Conservation (phyloP, 2,888 invertebrate species). For the Andrena haemorrhoa region DNA sequence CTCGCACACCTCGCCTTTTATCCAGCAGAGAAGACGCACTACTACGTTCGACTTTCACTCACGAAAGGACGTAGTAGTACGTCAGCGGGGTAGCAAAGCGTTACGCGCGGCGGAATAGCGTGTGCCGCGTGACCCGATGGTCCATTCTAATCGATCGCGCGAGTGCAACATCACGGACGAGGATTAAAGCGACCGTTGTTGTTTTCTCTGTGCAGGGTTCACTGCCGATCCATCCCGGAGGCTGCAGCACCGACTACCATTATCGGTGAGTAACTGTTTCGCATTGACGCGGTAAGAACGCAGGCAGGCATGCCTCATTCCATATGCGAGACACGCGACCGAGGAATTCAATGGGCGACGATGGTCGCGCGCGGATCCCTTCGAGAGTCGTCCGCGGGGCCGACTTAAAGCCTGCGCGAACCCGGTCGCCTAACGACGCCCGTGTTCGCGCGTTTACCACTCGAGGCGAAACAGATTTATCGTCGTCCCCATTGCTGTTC, state of each 20-base stretch:
- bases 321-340: slow-evolving; percentile 49
- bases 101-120: neutral
- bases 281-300: slow-evolving; percentile 52
- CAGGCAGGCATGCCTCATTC: slow-evolving; percentile 49
- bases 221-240: slow-evolving; percentile 73
- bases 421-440: neutral
- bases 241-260: slow-evolving; percentile 77
- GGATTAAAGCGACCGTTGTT: slow-evolving; percentile 51
- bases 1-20: no score
- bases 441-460: slow-evolving; percentile 10
- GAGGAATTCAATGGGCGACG: slow-evolving; percentile 49
- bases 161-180: neutral
- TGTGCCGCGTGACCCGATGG: neutral
- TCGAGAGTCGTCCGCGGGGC: slow-evolving; percentile 22
- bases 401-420: neutral
- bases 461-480: neutral
- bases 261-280: slow-evolving; percentile 78
- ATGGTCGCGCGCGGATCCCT: slow-evolving; percentile 14
- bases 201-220: slow-evolving; percentile 69
- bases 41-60: slow-evolving; percentile 21
- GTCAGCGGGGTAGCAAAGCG: neutral
- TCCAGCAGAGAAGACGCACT: slow-evolving; percentile 4
- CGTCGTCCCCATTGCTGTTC: neutral
- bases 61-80: neutral
- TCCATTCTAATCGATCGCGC: neutral